Evolutionary conservation across 2,113 vertebrate genomes (phyloP).

Genomic region (Dascyllus trimaculatus): DNA sequence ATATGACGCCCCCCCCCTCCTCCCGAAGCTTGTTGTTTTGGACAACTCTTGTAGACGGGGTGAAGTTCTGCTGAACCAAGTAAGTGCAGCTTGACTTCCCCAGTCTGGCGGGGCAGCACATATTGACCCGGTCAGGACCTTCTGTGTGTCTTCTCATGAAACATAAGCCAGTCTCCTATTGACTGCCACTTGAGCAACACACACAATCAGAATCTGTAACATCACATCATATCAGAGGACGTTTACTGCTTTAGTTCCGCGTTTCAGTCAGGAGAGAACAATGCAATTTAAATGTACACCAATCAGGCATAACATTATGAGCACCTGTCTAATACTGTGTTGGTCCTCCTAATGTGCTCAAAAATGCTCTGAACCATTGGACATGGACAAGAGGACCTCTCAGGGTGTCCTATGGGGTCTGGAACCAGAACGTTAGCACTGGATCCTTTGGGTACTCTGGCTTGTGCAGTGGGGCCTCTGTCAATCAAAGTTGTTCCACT

Average conservation of each 20-base stretch:
- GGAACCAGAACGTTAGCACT: no score
- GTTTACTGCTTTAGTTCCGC: not conserved
- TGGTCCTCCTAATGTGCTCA: no score
- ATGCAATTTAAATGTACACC: not conserved
- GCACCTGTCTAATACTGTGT: no score
- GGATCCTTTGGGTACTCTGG: no score
- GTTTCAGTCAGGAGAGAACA: not conserved
- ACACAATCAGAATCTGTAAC: not conserved
- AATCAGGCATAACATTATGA: no score
- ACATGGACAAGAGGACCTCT: no score
- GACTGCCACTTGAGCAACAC: not conserved
- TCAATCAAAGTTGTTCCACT: no score
- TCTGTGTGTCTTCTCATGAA: not conserved
- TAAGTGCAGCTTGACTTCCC: conserved; percentile 36
- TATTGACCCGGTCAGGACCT: conserved; percentile 14
- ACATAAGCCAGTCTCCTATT: not conserved
- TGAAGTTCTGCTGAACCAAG: conserved; percentile 39
- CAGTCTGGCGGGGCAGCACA: not conserved
- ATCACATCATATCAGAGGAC: not conserved
- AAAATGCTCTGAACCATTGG: no score
- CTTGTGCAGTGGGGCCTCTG: no score
- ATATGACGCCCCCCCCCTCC: not conserved
- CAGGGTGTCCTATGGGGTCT: no score
- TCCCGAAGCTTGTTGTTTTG: not conserved
- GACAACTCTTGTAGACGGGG: conserved; percentile 20